These are phyloP conservation scores for Bujurquina vittata DNA, from an alignment of 2,113 vertebrate genomes.

Conservation along the genomic window DNA sequence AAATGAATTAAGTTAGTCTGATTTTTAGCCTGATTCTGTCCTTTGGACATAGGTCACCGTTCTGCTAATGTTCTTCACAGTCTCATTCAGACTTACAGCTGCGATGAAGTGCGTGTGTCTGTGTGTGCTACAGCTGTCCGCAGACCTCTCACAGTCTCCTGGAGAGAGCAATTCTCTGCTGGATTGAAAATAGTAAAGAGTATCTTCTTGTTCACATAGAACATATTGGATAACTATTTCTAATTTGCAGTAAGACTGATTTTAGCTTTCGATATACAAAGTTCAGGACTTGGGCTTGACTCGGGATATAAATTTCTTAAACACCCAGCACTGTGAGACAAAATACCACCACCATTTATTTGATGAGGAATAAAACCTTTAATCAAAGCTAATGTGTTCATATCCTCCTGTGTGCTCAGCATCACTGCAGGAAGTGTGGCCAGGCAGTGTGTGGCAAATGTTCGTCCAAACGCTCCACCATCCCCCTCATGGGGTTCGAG, in stretches of 20 bases:
- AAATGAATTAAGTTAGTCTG: not conserved
- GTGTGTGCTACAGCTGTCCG: not conserved
- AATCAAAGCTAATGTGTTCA: not conserved
- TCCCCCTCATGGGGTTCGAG: constrained; percentile 98
- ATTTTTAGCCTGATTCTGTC: not conserved
- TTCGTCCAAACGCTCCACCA: constrained; percentile 94
- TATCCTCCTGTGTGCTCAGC: constrained; percentile 77
- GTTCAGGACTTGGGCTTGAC: not conserved
- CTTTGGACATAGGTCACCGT: not conserved
- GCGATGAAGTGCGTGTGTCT: not conserved
- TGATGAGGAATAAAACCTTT: not conserved
- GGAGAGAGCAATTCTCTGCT: not conserved
- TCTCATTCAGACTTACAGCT: not conserved
- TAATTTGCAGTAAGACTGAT: not conserved
- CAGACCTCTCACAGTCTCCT: not conserved
- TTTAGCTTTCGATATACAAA: not conserved
- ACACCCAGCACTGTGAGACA: not conserved
- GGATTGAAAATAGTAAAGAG: not conserved
- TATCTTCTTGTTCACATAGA: not conserved
- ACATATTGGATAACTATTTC: not conserved
- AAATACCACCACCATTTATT: not conserved
- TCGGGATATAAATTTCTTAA: not conserved
- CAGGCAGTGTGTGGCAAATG: constrained; percentile 96
- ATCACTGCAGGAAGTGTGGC: constrained; percentile 97
- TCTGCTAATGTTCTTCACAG: not conserved